Evolutionary conservation across 2,113 vertebrate species (phyloP).

Genomic region (Erythrolamprus reginae): DNA sequence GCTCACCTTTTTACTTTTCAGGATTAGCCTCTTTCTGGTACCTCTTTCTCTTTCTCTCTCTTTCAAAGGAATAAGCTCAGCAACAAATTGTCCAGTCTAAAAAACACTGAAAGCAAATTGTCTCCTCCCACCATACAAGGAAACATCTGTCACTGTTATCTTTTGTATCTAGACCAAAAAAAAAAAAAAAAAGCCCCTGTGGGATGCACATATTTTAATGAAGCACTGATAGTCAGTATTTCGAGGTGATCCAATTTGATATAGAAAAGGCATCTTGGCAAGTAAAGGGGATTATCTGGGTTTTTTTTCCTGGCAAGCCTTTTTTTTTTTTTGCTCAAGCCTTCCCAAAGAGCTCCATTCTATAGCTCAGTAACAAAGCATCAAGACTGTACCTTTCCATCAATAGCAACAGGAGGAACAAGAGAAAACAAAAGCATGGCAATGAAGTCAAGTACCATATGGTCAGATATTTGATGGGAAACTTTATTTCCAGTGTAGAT

Average conservation of each 20-base stretch:
- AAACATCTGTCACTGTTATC: not conserved
- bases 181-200: not conserved
- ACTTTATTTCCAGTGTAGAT: not conserved
- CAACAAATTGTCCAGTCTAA: not conserved
- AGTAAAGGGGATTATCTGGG: not conserved
- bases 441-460: not conserved
- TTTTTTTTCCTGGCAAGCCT: not conserved
- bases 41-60: not conserved
- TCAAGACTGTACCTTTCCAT: not conserved
- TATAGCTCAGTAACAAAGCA: not conserved
- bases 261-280: not conserved
- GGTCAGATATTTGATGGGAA: not conserved
- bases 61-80: not conserved
- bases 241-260: not conserved
- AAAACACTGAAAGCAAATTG: not conserved
- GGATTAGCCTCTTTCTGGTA: not conserved
- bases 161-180: not conserved
- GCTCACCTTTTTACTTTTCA: not conserved
- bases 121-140: not conserved
- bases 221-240: not conserved
- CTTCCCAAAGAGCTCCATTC: not conserved
- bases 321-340: not conserved
- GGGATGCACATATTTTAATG: not conserved
- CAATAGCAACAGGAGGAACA: not conserved
- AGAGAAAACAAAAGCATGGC: not conserved